Evolutionary conservation across 2,888 invertebrate genomes (phyloP), one percentile per base, ranked within the genome.

Genomic region (Drosophila histrio): DNA sequence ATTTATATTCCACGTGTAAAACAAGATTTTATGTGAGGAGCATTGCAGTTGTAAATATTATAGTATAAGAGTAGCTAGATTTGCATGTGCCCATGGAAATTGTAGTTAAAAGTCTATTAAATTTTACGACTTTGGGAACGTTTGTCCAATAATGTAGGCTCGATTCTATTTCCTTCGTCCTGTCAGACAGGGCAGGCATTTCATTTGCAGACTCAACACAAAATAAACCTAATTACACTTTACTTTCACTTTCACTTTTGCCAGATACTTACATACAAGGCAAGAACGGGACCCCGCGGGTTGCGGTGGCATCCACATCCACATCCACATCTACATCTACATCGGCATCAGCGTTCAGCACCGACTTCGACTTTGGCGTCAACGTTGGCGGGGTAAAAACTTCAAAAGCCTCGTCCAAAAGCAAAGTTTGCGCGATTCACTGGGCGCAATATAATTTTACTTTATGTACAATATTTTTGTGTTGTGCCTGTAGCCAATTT

Each of bases 211-310:
- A 77, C 73, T 57, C 67, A 77, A 72, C 77, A 73, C 72, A 72
- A 69, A 85, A 87, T 85, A 87, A 87, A 81, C 87, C 85, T 81
- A 81, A 81, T 81, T 81, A 87, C 87, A 87, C 68, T 84, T 81
- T 84, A 80, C 87, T 80, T 83, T 83, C 70, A 86, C 87, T 83
- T 79, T 82, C 64, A 57, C 77, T 67, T 70, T 61, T 70, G 24
- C 67, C 67, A 54, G 63, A 53, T 63, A 38, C 49, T 58, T 59
- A 59, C 59, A 43, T 59, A 59, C 59, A 43, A 43, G 47, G 24
- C 24, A 22, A 9, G 32, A 30, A 19, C 11, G 6, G 24, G 19
- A 9, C 21, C 15, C 3, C 34, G 39, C 13, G 32, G 49, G 9
- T 46, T 72, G 57, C 24, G 67, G 50, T 58, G 57, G 22, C 49